Percentiles rank a stretch among this genome's conserved stretches.
Evolutionary conservation across 64 coral and sea anemone species (phyloP).

Genomic region (Montipora efflorescens): DNA sequence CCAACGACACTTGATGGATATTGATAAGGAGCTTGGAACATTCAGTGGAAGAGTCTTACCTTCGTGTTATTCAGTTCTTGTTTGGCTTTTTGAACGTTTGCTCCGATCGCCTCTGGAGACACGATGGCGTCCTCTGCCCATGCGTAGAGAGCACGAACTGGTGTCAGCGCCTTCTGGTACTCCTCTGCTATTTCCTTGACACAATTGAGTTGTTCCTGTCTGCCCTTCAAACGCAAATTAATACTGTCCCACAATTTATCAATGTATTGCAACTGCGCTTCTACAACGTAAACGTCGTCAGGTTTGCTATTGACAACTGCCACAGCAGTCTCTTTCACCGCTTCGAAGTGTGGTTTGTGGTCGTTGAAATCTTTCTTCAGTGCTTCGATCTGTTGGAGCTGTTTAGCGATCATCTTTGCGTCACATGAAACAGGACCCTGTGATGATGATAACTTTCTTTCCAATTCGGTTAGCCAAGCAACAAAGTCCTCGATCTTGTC

Average conservation of each 20-base stretch:
- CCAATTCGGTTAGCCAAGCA: constrained; percentile 69
- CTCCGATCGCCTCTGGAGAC: constrained; percentile 72
- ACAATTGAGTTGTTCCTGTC: constrained; percentile 52
- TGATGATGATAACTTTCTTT: constrained; percentile 68
- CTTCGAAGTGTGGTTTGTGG: constrained; percentile 78
- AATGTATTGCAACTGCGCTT: constrained; percentile 83
- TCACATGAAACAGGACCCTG: constrained; percentile 86
- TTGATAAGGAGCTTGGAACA: not conserved
- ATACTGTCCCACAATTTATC: constrained; percentile 83
- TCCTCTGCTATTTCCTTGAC: constrained; percentile 78
- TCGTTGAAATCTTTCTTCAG: constrained; percentile 64
- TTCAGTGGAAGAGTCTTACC: constrained; percentile 18
- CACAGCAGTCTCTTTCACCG: constrained; percentile 72
- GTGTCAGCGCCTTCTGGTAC: constrained; percentile 66
- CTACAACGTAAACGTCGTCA: constrained; percentile 90
- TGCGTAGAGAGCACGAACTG: constrained; percentile 74
- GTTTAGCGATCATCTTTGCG: constrained; percentile 64
- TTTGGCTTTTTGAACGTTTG: constrained; percentile 77
- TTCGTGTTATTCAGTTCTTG: constrained; percentile 88
- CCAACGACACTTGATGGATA: not conserved
- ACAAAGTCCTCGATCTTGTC: constrained; percentile 74
- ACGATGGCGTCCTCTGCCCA: constrained; percentile 82
- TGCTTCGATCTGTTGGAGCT: constrained; percentile 76
- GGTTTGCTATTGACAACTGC: constrained; percentile 67
- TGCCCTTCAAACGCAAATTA: constrained; percentile 60